phyloP scores from a whole-genome alignment of 2,888 invertebrate species.

The Tetanocera ferruginea region DNA sequence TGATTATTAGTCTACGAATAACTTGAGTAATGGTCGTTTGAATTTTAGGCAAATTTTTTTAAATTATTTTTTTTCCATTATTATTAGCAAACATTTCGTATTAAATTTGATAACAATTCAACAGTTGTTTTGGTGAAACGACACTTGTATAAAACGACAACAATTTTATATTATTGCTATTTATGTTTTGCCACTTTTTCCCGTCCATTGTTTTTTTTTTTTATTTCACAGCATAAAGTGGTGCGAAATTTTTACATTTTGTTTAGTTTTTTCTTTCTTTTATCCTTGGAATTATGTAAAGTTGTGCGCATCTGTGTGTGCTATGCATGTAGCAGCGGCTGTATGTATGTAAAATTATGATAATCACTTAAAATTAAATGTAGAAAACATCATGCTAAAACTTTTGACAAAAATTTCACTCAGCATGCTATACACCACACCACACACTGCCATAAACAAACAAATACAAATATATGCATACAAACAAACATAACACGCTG shows the following conservation, averaged over 20 bases:
- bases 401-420: not conserved
- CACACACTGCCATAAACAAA: not conserved
- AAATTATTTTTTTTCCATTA: not conserved
- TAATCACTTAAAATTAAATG: conserved; percentile 19
- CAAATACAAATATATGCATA: not conserved
- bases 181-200: not conserved
- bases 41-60: too few species aligned
- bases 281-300: conserved; percentile 27
- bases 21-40: too few species aligned
- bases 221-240: not conserved
- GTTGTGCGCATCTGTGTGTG: not conserved
- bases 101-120: too few species aligned
- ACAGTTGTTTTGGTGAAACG: not conserved
- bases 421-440: not conserved
- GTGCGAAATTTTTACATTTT: not conserved
- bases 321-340: not conserved
- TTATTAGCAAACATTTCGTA: too few species aligned
- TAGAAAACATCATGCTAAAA: not conserved
- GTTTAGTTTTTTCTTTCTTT: conserved; percentile 4
- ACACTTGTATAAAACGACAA: not conserved
- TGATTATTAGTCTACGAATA: too few species aligned
- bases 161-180: not conserved
- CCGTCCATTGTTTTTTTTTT: too few species aligned
- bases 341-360: conserved; percentile 18
- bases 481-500: not conserved